These are phyloP conservation scores for Drosophila erecta DNA, from an alignment of 1,140 invertebrate genomes.

Conservation along the genomic window DNA sequence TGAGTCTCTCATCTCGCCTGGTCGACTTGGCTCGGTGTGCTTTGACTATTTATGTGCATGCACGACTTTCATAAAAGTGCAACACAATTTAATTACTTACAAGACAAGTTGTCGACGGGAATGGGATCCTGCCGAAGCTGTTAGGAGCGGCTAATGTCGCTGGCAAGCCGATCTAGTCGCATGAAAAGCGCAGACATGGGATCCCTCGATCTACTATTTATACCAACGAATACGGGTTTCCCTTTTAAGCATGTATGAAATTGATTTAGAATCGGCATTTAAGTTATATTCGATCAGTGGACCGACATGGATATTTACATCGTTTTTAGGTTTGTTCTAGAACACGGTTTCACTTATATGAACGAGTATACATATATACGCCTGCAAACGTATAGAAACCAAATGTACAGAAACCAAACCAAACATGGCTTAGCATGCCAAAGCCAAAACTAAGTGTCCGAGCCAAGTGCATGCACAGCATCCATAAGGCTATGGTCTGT, in stretches of 20 bases:
- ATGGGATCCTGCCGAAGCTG: conserved; percentile 41
- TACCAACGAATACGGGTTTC: background rate
- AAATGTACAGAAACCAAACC: background rate
- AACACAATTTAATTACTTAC: conserved; percentile 69
- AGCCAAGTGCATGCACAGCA: conserved; percentile 32
- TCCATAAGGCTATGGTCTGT: conserved; percentile 8
- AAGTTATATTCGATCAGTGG: too few species aligned
- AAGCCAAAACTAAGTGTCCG: conserved; percentile 54
- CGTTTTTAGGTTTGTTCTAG: conserved; percentile 20
- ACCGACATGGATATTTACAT: too few species aligned
- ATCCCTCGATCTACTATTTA: background rate
- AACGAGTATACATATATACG: conserved; percentile 28
- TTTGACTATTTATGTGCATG: conserved; percentile 44
- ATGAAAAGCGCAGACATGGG: background rate
- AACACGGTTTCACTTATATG: conserved; percentile 23
- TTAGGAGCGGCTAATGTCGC: conserved; percentile 26
- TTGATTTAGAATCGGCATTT: too few species aligned
- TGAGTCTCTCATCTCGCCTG: conserved; percentile 3
- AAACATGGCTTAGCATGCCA: background rate
- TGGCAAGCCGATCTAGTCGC: conserved; percentile 1
- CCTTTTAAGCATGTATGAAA: background rate
- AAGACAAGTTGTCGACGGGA: conserved; percentile 17
- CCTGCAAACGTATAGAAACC: background rate
- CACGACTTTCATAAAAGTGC: conserved; percentile 77
- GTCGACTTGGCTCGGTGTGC: conserved; percentile 26